Evolutionary conservation across 2,113 vertebrate genomes (phyloP), one percentile per base, ranked within the genome.

Genomic region (Sinocyclocheilus grahami): DNA sequence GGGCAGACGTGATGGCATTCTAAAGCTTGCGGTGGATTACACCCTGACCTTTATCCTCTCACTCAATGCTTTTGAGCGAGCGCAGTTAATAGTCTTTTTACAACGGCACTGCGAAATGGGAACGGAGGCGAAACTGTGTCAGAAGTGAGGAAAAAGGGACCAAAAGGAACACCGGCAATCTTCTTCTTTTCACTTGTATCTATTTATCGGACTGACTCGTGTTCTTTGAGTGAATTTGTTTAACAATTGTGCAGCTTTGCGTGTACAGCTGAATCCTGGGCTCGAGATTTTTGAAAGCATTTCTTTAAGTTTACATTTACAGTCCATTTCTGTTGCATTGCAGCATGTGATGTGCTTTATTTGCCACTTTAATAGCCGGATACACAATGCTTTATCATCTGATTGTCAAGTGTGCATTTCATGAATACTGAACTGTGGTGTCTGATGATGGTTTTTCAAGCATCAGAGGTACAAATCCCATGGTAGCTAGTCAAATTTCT

Each of bases 21-120:
- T 84, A 27, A 83, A 80, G 69, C 85, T 87, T 53, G 75, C 85
- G 77, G 76, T 88, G 82, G 82, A 85, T 89, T 87, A 86, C 69
- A 87, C 76, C 11, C 83, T 87, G 83, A 78, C 85, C 82, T 65
- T 84, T 18, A 71, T 79, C 37, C 81, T 55, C 74, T 74, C 37
- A 22, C 37, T 82, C 63, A 69, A 65, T 79, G 83, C n/a, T 62
- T 58, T 63, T 76, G 48, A 37, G 75, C 80, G 78, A 87, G 85
- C 62, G 65, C 33, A 30, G 18, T 69, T 86, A 85, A 84, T 83
- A 80, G 48, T 79, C 30, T 87, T 84, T 87, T 85, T 62, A 85
- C 37, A 76, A 77, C 76, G 60, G 69, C n/a, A n/a, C 86, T 75
- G 27, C 76, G 16, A 87, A 58, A 39, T 20, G 42, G 39, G 53